phyloP scores from a whole-genome alignment of 2,888 invertebrate species.

The Bedellia somnulentella region DNA sequence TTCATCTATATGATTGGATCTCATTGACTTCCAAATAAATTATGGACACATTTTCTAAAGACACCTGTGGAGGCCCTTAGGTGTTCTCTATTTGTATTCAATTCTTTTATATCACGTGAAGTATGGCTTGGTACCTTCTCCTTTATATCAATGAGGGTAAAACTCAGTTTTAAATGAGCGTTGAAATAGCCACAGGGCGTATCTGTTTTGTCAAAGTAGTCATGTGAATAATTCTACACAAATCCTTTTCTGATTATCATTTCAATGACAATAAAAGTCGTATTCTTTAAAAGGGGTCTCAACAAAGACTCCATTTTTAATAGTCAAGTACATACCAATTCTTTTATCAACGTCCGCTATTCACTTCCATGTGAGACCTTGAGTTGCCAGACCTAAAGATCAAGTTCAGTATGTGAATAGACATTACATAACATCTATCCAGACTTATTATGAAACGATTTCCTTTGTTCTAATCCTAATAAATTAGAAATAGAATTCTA shows the following conservation, averaged over 20 bases:
- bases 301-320: constrained; percentile 22
- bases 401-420: too few relatives aligned
- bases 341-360: neutral
- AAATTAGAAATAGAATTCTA: too few relatives aligned
- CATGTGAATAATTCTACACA: constrained; percentile 49
- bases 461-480: too few relatives aligned
- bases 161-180: too few relatives aligned
- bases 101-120: constrained; percentile 2
- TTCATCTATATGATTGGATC: too few relatives aligned
- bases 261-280: constrained; percentile 53
- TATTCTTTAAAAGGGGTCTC: constrained; percentile 24
- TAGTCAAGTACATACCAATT: constrained; percentile 1
- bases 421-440: too few relatives aligned
- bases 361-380: too few relatives aligned
- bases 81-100: constrained; percentile 32
- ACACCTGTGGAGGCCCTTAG: constrained; percentile 50
- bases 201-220: constrained; percentile 49
- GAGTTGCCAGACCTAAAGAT: too few relatives aligned
- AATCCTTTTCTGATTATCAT: constrained; percentile 58
- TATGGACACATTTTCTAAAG: constrained; percentile 30
- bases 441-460: too few relatives aligned
- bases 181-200: constrained; percentile 51
- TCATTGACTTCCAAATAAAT: constrained; percentile 17
- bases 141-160: too few relatives aligned
- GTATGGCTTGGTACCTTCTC: neutral